Percentiles rank a stretch among this genome's conserved stretches.
Conservation (phyloP, 1,140 invertebrate species). For the Nasonia giraulti region DNA sequence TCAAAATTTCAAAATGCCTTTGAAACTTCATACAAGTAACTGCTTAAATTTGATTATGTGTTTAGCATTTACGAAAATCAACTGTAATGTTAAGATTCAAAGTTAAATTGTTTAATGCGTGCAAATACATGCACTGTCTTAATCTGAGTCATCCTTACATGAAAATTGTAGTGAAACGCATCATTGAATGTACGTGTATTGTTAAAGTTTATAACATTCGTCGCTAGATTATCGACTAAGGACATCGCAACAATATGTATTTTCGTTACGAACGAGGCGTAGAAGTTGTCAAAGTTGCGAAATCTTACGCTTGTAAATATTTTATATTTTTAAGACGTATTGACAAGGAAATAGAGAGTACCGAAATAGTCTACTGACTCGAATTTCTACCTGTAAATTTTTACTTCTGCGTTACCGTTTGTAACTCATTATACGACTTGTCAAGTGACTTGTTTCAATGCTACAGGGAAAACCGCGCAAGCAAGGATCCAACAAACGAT, state of each 20-base stretch:
- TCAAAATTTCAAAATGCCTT: no score
- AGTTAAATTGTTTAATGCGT: background rate
- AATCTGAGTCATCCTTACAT: background rate
- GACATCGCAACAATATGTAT: conserved; percentile 38
- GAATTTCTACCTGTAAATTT: conserved; percentile 36
- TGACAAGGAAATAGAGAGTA: conserved; percentile 5
- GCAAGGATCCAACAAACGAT: no score
- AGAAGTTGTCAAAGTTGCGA: conserved; percentile 24
- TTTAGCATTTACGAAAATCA: background rate
- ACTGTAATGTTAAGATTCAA: background rate
- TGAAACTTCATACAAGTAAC: no score
- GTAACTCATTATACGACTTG: background rate
- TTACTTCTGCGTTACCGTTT: background rate
- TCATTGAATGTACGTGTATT: conserved; percentile 15
- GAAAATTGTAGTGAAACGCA: background rate
- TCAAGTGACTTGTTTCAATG: background rate
- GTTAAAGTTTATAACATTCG: conserved; percentile 5
- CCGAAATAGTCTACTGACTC: background rate
- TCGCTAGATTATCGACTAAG: background rate
- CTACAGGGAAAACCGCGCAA: background rate
- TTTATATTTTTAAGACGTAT: conserved; percentile 40
- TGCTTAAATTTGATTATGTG: no score
- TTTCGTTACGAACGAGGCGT: conserved; percentile 8
- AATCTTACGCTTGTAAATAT: conserved; percentile 40
- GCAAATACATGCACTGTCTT: background rate